Base-by-base conservation (phyloP, 2,113 vertebrate genomes). In the Heterotis niloticus region DNA sequence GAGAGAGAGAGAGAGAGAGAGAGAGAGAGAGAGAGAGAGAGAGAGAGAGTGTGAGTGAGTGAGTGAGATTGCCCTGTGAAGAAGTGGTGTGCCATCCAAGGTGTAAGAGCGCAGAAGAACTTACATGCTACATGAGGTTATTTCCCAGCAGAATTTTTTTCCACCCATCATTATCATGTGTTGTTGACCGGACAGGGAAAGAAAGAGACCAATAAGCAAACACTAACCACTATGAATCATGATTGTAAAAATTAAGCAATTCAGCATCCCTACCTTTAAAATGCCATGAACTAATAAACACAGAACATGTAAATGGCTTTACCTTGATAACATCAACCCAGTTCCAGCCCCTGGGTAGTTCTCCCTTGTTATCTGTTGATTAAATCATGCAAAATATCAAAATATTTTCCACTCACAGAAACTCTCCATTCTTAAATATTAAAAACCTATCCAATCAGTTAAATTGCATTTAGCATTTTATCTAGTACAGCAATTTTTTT, bases 311-410 rank as follows among this genome's bases (percentile, higher is more conserved):
- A 1, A 71, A 24, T 0, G 52, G 10, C 7, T 69, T 18, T 94
- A 99, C 98, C 95, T 99, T 99, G 80, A 99, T 93, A 17, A 99
- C 97, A 1, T 98, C 97, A 12, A 96, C 92, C 97, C 98, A 99
- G 90, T 99, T 95, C 97, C 96, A 99, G 11, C 98, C 98, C 90
- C 98, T 91, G 0, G 98, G 98, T 71, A 98, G 92, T 20, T 98
- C 96, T 9, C 98, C 98, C 88, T 94, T 97, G 86, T 96, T 91
- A 92, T 98, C 97, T 96, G 88, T 59, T 83, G 69, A 81, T 81
- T 54, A 52, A 91, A 81, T 78, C 73, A 60, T 29, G 29, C 10
- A 29, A 24, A 77, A 2, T 44, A 44, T 44, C 59, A 56, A 74
- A 64, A 57, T 51, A 83, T 57, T 18, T 10, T 10, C 23, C 18